These are phyloP conservation scores for Metellina segmentata DNA, from an alignment of 2,888 invertebrate genomes.

Conservation along the genomic window DNA sequence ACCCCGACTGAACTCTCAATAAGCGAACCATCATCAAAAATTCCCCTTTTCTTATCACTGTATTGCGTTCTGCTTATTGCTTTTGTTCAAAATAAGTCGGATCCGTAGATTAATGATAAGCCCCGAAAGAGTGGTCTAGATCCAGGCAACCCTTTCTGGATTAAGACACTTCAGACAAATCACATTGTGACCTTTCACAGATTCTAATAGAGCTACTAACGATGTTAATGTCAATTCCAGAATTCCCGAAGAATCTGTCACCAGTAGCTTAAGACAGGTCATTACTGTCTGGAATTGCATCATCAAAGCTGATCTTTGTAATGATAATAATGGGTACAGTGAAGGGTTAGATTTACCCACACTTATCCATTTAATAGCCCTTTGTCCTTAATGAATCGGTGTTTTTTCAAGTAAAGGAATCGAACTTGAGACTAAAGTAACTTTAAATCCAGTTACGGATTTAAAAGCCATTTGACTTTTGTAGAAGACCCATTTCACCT, in stretches of 20 bases:
- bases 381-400: too few species aligned
- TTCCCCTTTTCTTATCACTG: neutral
- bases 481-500: too few species aligned
- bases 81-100: neutral
- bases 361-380: neutral
- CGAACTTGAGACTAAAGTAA: too few species aligned
- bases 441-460: too few species aligned
- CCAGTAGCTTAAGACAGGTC: neutral
- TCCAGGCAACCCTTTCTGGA: neutral
- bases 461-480: too few species aligned
- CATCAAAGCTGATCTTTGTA: neutral
- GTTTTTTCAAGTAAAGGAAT: too few species aligned
- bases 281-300: neutral
- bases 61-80: neutral
- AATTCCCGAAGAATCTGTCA: neutral
- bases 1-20: too few species aligned
- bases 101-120: neutral
- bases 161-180: neutral
- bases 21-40: too few species aligned
- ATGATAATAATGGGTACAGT: neutral
- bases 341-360: neutral
- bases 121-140: neutral
- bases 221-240: neutral
- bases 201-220: neutral
- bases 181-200: neutral